Percentiles rank a stretch among this genome's conserved stretches.
Conservation (phyloP, 1,140 invertebrate species). For the Cydia splendana region DNA sequence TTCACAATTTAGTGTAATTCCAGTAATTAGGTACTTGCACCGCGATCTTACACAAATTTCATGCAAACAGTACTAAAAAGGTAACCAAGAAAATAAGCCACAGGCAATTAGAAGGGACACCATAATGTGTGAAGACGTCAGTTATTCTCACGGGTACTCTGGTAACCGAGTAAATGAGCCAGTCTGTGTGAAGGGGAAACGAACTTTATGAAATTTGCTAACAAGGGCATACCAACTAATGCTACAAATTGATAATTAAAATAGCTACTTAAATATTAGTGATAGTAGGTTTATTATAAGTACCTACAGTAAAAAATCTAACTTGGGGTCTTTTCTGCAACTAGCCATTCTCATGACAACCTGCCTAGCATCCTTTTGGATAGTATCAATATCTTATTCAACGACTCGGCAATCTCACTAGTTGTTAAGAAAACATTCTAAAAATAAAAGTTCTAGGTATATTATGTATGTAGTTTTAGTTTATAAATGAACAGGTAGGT, state of each 20-base stretch:
- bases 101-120: constrained; percentile 55
- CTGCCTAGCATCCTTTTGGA: too few relatives aligned
- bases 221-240: not conserved
- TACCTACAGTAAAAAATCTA: too few relatives aligned
- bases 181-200: constrained; percentile 18
- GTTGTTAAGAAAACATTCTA: too few relatives aligned
- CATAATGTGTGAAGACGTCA: constrained; percentile 50
- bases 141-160: constrained; percentile 51
- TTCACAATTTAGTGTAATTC: constrained; percentile 7
- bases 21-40: constrained; percentile 18
- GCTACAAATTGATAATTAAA: not conserved
- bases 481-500: too few relatives aligned
- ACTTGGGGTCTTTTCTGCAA: too few relatives aligned
- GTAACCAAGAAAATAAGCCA: constrained; percentile 52
- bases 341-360: too few relatives aligned
- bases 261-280: too few relatives aligned
- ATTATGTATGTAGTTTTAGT: too few relatives aligned
- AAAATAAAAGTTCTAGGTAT: too few relatives aligned
- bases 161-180: not conserved
- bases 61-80: constrained; percentile 14
- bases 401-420: too few relatives aligned
- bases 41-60: constrained; percentile 7
- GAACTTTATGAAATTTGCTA: not conserved
- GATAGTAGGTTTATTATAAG: too few relatives aligned
- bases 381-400: too few relatives aligned